Evolutionary conservation across 1,140 invertebrate genomes (phyloP), one percentile per base, ranked within the genome.

Genomic region (Agrilus planipennis): DNA sequence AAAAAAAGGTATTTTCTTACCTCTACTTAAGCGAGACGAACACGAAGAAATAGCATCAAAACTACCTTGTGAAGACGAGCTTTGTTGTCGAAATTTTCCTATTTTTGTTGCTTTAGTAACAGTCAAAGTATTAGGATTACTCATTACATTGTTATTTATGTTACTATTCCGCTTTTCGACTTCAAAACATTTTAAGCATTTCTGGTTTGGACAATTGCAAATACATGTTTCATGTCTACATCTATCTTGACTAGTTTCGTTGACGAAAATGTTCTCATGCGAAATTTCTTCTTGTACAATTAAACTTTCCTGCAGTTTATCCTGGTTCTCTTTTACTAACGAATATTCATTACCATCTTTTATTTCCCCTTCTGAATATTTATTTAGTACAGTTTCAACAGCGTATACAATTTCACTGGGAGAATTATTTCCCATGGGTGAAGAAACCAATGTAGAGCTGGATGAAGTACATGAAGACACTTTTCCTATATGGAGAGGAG

Each of bases 61-160:
- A 48, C 73, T 76, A 16, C 71, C 71, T 50, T 76, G 73, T 2
- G 72, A 76, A n/a, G n/a, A n/a, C 14, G 73, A 77, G 45, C 75
- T 73, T 53, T 77, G 71, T 47, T 76, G 72, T 34, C 69, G 69
- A 2, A 76, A 45, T 47, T 73, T 72, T 12, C 48, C 48, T 34
- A n/a, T n/a, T n/a, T 67, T 58, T 9, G 60, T 61, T 15, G 61
- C 56, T 34, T 63, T 58, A 47, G 52, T 58, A 2, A 71, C 67
- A 3, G 62, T 65, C 31, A 71, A 52, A 3, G 59, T 70, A 42
- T 58, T 61, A 14, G 44, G 36, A 40, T 45, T 53, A n/a, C 44
- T 43, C 3, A 44, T 49, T 3, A 44, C 43, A 41, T 54, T 56
- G 44, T 53, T 57, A 38, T 53, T 55, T 28, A 51, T 53, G 34